Base-by-base conservation (phyloP, 2,888 invertebrate species). In the Cecidostiba fungosa region DNA sequence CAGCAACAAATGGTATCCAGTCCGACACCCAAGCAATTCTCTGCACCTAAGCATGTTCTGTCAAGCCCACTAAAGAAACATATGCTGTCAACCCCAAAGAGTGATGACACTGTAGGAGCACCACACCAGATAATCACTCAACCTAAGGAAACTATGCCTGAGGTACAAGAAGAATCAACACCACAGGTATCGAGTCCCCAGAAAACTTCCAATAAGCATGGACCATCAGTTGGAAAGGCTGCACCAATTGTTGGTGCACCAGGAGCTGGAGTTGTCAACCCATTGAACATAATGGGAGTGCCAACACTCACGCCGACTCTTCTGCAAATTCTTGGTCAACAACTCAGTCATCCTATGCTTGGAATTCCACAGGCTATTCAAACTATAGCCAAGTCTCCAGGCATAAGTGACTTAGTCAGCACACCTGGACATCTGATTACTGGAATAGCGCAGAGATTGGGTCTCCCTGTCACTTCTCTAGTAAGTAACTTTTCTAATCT, bases 301-400 rank as follows among this genome's bases (percentile, higher is more conserved):
- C 47, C 12, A 32, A 54, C 23, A 19, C 23, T 70, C 43, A 32
- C 36, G 26, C 84, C 86, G 26, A 36, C n/a, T 16, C n/a, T 86
- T 19, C 32, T 84, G 50, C 54, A 77, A 50, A 29, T 79, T 23
- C n/a, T 86, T 32, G 14, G 43, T 12, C 43, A 73, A 2, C 82
- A 81, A n/a, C 43, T 84, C 10, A 80, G 59, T 29, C 72, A 66
- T 19, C 85, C 85, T 6, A 47, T 85, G 73, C 50, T 85, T 32
- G 81, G 83, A 50, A 80, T 87, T 23, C 87, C 87, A 10, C 82
- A 82, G 10, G 82, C 82, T n/a, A 36, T 86, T 70, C 19, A 84
- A 1, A 82, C 59, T 6, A 54, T 86, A 54, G 59, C 69, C 6
- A 23, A 77, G 6, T 47, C 82, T 32, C 84, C 86, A 16, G 70